Conservation (phyloP, 2,113 vertebrate species). For the Eubucco bourcierii region DNA sequence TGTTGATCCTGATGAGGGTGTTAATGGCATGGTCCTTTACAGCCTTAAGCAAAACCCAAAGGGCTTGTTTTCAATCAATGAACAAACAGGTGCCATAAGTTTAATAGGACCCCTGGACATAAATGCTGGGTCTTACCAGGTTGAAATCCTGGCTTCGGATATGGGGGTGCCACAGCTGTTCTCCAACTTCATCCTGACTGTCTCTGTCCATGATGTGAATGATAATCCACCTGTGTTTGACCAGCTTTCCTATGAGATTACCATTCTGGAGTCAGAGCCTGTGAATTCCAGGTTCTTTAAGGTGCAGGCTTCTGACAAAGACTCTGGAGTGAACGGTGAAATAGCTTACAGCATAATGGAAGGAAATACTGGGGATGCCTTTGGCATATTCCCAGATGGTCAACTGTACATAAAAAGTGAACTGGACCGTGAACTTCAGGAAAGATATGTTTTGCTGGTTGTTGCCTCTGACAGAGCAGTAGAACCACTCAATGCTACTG, state of each 20-base stretch:
- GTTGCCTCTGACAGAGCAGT: conserved; percentile 91
- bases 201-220: conserved; percentile 95
- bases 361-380: conserved; percentile 89
- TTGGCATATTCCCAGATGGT: conserved; percentile 97
- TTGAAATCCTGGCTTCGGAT: conserved; percentile 90
- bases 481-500: conserved; percentile 87
- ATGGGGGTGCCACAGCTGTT: conserved; percentile 88
- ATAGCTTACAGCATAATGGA: conserved; percentile 89
- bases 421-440: conserved; percentile 93
- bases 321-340: conserved; percentile 93
- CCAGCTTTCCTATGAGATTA: conserved; percentile 94
- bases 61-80: conserved; percentile 86
- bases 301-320: conserved; percentile 92
- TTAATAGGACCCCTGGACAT: conserved; percentile 87
- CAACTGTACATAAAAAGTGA: conserved; percentile 95
- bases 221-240: conserved; percentile 95
- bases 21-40: conserved; percentile 89
- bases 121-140: conserved; percentile 88
- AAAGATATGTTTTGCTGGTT: conserved; percentile 87
- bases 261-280: conserved; percentile 89
- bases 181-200: conserved; percentile 85
- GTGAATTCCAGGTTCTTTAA: conserved; percentile 96
- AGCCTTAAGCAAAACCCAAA: conserved; percentile 91
- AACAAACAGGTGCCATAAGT: conserved; percentile 86
- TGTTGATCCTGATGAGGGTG: conserved; percentile 90